Evolutionary conservation across 2,797 vertebrate species (phyloP), one percentile per base, ranked within the genome.

Genomic region (Furcifer pardalis): DNA sequence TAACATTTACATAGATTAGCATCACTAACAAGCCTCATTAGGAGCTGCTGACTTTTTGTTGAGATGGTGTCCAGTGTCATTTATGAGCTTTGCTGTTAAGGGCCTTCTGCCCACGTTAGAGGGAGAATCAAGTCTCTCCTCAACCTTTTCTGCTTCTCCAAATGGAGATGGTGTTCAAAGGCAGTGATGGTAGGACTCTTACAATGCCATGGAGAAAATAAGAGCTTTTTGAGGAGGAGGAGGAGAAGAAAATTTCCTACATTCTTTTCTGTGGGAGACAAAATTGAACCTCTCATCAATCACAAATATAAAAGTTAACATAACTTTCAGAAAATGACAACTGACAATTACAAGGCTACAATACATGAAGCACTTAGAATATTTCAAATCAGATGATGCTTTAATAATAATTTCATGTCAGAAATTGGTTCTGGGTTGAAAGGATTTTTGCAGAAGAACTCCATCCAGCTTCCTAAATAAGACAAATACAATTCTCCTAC

Each of bases 1-100:
- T 99, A 97, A 97, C 96, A 98, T 99, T 98, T 98, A 97, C 98
- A 99, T 99, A 99, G 97, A 99, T 99, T 98, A 98, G 97, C 98
- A 99, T 98, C 96, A 92, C 97, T 98, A 98, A 99, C 97, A 97
- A 98, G 97, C 97, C 98, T 98, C 97, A 98, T 99, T 98, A 98
- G 96, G 94, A 96, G 97, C 96, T 93, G 91, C 92, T 95, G 96
- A 96, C 96, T 98, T 98, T 86, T 98, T 98, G 96, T 98, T 97
- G 97, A 96, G 95, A 96, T 93, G 97, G 95, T 92, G 93, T 97
- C 96, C 96, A 95, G 89, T 96, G 97, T 97, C 96, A 97, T 96
- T 95, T 96, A 92, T 95, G 95, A 91, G 95, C 95, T 96, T 95
- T 91, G 96, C 96, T 93, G 89, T 92, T 95, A 93, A 91, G 88